These are phyloP conservation scores for Pheosia gnoma DNA, from an alignment of 2,888 invertebrate species.

Conservation along the genomic window DNA sequence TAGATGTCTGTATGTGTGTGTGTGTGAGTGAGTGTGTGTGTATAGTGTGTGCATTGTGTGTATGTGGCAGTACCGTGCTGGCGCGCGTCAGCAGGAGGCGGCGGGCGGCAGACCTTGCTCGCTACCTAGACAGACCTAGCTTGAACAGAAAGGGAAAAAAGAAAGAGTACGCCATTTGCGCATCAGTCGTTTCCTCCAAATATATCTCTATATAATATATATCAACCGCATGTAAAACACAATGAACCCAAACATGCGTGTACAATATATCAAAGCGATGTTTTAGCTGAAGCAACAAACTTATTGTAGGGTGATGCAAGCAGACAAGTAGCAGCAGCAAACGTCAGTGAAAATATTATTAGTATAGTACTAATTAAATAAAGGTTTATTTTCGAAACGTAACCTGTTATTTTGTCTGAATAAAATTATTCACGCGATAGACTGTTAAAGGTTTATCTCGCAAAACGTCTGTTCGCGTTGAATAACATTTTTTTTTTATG, in stretches of 20 bases:
- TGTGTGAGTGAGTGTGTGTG: slow-evolving; percentile 26
- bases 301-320: not conserved
- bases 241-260: slow-evolving; percentile 38
- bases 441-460: not conserved
- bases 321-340: not conserved
- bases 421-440: not conserved
- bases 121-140: slow-evolving; percentile 85
- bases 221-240: slow-evolving; percentile 43
- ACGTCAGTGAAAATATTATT: not conserved
- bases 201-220: slow-evolving; percentile 52
- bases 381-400: too few relatives aligned
- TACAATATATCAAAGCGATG: slow-evolving; percentile 1
- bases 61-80: slow-evolving; percentile 77
- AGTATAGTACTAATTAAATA: too few relatives aligned
- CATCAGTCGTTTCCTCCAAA: slow-evolving; percentile 82
- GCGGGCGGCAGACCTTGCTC: slow-evolving; percentile 66
- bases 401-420: not conserved
- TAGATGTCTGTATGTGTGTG: not conserved
- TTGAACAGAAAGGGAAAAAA: slow-evolving; percentile 82
- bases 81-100: slow-evolving; percentile 67
- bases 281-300: not conserved
- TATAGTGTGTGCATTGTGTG: slow-evolving; percentile 13
- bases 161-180: slow-evolving; percentile 80
- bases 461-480: not conserved
- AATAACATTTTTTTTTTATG: not conserved